Evolutionary conservation across 2,888 invertebrate genomes (phyloP).

Genomic region (Teleogryllus oceanicus): DNA sequence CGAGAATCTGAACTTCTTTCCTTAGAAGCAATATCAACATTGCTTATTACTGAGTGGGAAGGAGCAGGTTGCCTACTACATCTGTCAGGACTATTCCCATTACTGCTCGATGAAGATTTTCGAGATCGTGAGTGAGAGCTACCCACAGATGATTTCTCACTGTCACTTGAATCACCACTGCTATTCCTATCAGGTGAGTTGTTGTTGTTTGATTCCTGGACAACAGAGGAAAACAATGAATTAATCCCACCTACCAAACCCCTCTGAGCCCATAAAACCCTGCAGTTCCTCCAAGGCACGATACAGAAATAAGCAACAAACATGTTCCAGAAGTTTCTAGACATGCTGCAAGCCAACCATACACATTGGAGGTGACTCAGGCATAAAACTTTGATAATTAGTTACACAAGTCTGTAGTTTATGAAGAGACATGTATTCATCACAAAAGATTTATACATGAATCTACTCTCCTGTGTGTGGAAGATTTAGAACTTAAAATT

Average conservation of each 20-base stretch:
- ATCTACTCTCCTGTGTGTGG: no score
- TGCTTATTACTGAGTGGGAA: neutral
- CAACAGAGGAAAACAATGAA: conserved; percentile 31
- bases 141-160: conserved; percentile 11
- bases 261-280: neutral
- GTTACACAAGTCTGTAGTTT: no score
- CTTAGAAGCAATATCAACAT: neutral
- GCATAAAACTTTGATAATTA: neutral
- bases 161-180: conserved; percentile 12
- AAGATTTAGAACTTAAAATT: no score
- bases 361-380: conserved; percentile 1
- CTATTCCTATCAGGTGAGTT: conserved; percentile 27
- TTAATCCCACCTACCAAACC: conserved; percentile 29
- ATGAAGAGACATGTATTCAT: no score
- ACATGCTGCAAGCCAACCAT: conserved; percentile 7
- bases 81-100: neutral
- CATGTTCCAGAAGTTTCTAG: neutral
- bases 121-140: conserved; percentile 18
- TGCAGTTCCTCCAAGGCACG: neutral
- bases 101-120: neutral
- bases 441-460: no score
- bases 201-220: conserved; percentile 35
- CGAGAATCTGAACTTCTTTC: neutral
- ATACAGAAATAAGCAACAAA: neutral
- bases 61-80: neutral